Conservation (phyloP, 2,113 vertebrate species). For the Atractosteus spatula region DNA sequence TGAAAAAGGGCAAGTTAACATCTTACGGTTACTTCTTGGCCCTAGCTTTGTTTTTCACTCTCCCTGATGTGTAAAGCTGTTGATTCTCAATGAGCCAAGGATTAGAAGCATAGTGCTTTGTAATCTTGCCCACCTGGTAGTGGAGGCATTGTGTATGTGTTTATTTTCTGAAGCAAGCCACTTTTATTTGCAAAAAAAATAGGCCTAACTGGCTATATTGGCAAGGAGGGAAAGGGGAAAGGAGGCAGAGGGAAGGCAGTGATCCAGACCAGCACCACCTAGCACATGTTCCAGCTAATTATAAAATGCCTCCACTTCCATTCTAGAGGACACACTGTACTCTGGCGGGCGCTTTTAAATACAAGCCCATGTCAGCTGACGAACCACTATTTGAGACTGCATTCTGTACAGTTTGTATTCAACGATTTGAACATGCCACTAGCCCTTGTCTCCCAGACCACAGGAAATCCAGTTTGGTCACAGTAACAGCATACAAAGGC, state of each 20-base stretch:
- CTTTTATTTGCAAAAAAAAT: neutral
- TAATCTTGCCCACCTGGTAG: constrained; percentile 37
- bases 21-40: constrained; percentile 55
- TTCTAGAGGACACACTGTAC: constrained; percentile 65
- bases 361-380: constrained; percentile 74
- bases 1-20: constrained; percentile 58
- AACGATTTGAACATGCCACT: no score
- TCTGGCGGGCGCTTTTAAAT: constrained; percentile 66
- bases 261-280: neutral
- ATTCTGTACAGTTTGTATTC: no score
- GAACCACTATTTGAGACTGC: constrained; percentile 29
- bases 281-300: constrained; percentile 63
- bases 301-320: constrained; percentile 56
- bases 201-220: neutral
- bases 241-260: neutral
- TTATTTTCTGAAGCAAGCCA: constrained; percentile 1
- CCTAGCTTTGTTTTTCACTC: constrained; percentile 39
- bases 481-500: no score
- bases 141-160: constrained; percentile 8
- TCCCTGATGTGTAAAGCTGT: neutral
- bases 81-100: constrained; percentile 42
- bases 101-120: constrained; percentile 42
- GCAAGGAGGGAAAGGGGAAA: neutral
- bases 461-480: no score
- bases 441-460: no score